Percentiles rank a stretch among this genome's conserved stretches.
These are phyloP conservation scores for Sylvietta virens DNA, from an alignment of 2,113 vertebrate species.

Conservation along the genomic window DNA sequence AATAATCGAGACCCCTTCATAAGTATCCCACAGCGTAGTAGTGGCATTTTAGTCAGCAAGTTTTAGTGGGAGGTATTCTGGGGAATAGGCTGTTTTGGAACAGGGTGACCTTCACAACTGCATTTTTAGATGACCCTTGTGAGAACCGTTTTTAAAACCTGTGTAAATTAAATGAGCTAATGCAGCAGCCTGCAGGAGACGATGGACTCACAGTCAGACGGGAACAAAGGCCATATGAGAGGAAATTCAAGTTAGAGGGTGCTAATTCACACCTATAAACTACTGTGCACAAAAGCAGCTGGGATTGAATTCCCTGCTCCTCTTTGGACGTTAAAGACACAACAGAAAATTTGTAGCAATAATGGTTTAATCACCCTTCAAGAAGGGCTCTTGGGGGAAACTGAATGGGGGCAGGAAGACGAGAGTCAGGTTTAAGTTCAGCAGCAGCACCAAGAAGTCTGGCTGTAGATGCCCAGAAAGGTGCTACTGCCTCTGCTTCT, in stretches of 20 bases:
- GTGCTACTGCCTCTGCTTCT: not conserved
- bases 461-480: not conserved
- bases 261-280: not conserved
- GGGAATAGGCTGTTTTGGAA: not conserved
- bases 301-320: not conserved
- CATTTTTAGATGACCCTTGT: not conserved
- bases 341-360: not conserved
- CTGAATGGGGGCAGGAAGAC: not conserved
- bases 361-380: not conserved
- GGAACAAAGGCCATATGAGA: not conserved
- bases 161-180: not conserved
- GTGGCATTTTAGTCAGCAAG: not conserved
- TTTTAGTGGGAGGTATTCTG: not conserved
- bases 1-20: accelerated
- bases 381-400: not conserved
- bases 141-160: not conserved
- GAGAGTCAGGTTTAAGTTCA: not conserved
- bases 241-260: not conserved
- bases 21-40: not conserved
- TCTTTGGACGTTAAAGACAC: not conserved
- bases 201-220: not conserved
- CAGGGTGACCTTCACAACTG: not conserved
- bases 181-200: not conserved
- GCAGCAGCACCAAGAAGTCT: not conserved
- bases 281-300: not conserved